Base-by-base conservation (phyloP, 2,888 invertebrate genomes). In the Agrotis exclamationis region DNA sequence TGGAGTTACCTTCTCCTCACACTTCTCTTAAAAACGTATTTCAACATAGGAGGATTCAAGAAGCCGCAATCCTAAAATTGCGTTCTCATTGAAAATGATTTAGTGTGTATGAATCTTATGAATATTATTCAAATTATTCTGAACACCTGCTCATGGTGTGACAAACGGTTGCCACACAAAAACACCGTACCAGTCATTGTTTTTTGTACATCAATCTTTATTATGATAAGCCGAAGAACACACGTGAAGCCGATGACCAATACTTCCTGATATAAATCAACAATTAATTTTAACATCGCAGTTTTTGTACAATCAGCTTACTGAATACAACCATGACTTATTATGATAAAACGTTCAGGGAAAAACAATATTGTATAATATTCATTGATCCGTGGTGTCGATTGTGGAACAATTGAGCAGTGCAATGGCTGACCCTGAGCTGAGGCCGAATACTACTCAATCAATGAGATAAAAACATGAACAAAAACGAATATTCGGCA, bases 221-320 rank as follows among this genome's bases (percentile, higher is more conserved):
- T 51, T 83, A 45, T 71, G 63, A 67, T 82, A 70, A 80, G 63
- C 70, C 68, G 63, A 76, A 71, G 68, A 76, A 81, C 77, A 80
- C 70, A 74, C 67, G 75, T 77, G 70, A 71, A 83, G 80, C 83
- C 84, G 84, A 86, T 88, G 86, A 85, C 86, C 82, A 78, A 86
- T 79, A 88, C 90, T 92, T 93, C 91, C 91, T 91, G 94, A 93
- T 93, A 92, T 68, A 86, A 86, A 94, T 94, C 93, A 88, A 89
- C 89, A 92, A 93, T 93, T 93, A 93, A 93, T 90, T 89, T 89
- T 82, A 83, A 90, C 89, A 89, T 88, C 83, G 87, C 85, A 86
- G 87, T 90, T 93, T 92, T 93, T 93, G 89, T 87, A 78, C 44
- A 64, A 84, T 80, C 79, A 85, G 81, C 83, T 85, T 79, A 83